Evolutionary conservation across 2,888 invertebrate species (phyloP), one percentile per base, ranked within the genome.

Genomic region (Nemurella pictetii): DNA sequence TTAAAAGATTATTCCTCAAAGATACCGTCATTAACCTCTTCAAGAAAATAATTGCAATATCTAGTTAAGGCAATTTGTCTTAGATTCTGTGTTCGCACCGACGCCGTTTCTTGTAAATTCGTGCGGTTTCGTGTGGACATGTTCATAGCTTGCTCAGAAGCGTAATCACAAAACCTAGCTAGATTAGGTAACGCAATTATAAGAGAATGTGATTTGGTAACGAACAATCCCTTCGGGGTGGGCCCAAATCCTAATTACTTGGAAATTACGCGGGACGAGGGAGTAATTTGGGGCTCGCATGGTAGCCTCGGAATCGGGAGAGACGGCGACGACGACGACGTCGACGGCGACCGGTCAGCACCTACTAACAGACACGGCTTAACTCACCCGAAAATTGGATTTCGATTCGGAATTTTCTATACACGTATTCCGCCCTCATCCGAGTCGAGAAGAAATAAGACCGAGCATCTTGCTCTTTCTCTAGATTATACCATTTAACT

Each of bases 131-230:
- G 55, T 20, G 55, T 55, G 55, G 55, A 55, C 55, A 55, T 55
- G 55, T 55, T 55, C 55, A 55, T 55, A 55, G 55, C n/a, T n/a
- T n/a, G n/a, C n/a, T 55, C 15, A 55, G 5, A 55, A 20, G 9
- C 55, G 55, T 55, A 55, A 55, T 55, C 55, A 55, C 55, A 55
- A 55, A 55, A 55, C 55, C 55, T 55, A 55, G 55, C 20, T 7
- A 55, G 55, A 55, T 55, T 55, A 55, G 55, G 55, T 78, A 78
- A 78, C 78, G 28, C 78, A 78, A 78, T 78, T 78, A 78, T 78
- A 78, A 78, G 78, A 30, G 30, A 78, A 78, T 78, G 26, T 78
- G 78, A 78, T 78, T 75, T 78, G 26, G 78, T 78, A 30, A 78
- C 78, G 30, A 28, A 78, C 78, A 30, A 78, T 78, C 28, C 78